These are phyloP conservation scores for Miniopterus natalensis DNA, from an alignment of 2,113 vertebrate genomes.

Conservation along the genomic window DNA sequence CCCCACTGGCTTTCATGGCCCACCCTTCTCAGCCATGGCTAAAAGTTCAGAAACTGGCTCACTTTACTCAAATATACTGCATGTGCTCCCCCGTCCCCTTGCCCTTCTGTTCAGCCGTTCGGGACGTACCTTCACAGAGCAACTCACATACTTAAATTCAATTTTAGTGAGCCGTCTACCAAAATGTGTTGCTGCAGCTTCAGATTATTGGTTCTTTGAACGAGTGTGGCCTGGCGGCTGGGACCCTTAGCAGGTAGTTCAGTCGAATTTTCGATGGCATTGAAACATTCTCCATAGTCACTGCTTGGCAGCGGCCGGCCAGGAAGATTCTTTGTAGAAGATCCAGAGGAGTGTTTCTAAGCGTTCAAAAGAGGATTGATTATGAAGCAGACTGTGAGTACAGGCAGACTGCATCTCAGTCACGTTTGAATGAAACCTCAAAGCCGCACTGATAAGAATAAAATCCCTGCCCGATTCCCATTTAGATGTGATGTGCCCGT, in stretches of 20 bases:
- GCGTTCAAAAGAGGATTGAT: constrained; percentile 74
- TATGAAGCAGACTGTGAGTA: constrained; percentile 81
- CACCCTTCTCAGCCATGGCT: constrained; percentile 3
- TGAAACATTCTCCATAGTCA: constrained; percentile 65
- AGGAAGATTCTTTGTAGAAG: constrained; percentile 65
- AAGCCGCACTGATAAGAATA: constrained; percentile 85
- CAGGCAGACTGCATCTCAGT: constrained; percentile 79
- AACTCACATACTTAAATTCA: constrained; percentile 61
- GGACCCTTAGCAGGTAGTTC: constrained; percentile 65
- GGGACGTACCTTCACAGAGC: not conserved
- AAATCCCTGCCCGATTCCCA: constrained; percentile 82
- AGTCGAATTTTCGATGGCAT: constrained; percentile 76
- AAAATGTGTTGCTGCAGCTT: constrained; percentile 58
- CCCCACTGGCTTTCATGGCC: not conserved
- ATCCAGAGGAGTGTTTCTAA: constrained; percentile 70
- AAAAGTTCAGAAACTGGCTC: not conserved
- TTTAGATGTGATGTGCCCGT: constrained; percentile 82
- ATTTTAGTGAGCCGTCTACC: constrained; percentile 70
- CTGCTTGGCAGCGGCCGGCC: constrained; percentile 44
- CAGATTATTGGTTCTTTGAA: constrained; percentile 67
- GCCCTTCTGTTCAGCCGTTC: constrained; percentile 25
- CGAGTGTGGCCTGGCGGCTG: constrained; percentile 63
- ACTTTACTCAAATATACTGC: no score
- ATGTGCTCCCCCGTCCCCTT: not conserved
- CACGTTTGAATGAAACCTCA: constrained; percentile 84